phyloP scores from a whole-genome alignment of 1,140 invertebrate species.

The Formica selysi region DNA sequence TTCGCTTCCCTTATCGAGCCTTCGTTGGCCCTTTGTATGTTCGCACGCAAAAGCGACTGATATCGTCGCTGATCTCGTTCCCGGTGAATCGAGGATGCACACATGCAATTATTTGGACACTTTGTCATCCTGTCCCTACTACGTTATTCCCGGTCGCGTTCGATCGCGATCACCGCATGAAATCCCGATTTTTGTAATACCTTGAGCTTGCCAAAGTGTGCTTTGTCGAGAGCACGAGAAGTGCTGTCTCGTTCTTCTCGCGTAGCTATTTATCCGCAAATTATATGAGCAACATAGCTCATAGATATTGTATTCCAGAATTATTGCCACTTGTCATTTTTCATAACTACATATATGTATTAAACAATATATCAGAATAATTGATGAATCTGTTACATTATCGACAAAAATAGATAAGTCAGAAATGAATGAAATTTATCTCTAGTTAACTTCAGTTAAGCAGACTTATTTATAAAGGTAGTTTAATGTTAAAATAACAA shows the following conservation, averaged over 20 bases:
- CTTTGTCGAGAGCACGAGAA: conserved; percentile 10
- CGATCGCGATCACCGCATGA: too few relatives aligned
- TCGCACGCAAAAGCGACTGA: conserved; percentile 45
- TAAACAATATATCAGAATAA: neutral
- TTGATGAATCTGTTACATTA: neutral
- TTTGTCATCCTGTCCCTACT: conserved; percentile 36
- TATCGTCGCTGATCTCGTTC: conserved; percentile 51
- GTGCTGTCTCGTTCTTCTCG: neutral
- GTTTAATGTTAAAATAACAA: neutral
- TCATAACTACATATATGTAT: neutral
- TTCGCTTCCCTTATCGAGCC: neutral
- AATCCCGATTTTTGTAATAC: conserved; percentile 38
- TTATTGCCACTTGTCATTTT: conserved; percentile 17
- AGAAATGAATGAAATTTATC: neutral
- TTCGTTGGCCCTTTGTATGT: conserved; percentile 18
- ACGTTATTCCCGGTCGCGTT: conserved; percentile 16
- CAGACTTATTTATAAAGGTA: neutral
- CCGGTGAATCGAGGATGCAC: conserved; percentile 4
- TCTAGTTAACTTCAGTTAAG: neutral
- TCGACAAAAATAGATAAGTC: neutral
- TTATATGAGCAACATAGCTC: neutral
- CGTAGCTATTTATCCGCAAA: neutral
- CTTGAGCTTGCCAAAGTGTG: neutral
- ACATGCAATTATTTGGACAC: conserved; percentile 61
- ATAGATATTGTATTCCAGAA: conserved; percentile 14